Percentiles rank a stretch among this genome's conserved stretches.
Evolutionary conservation across 2,113 vertebrate genomes (phyloP).

Genomic region (Mastomys natalensis): DNA sequence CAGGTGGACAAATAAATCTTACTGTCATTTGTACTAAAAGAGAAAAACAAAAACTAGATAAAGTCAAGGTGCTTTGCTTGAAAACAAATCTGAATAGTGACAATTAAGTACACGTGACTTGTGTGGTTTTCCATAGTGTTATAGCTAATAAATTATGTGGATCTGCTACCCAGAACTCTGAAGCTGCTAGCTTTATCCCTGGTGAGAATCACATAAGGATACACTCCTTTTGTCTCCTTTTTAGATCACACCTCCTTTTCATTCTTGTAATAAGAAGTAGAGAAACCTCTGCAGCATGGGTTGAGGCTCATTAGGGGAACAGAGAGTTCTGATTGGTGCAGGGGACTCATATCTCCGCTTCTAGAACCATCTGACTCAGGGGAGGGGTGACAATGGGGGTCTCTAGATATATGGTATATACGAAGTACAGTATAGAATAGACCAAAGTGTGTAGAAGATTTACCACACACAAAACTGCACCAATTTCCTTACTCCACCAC

Average conservation of each 20-base stretch:
- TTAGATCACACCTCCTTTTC: neutral
- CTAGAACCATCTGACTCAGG: neutral
- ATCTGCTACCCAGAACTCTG: neutral
- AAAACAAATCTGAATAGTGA: neutral
- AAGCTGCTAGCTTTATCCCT: neutral
- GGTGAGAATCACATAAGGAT: neutral
- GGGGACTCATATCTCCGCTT: too few relatives aligned
- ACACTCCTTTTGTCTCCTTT: neutral
- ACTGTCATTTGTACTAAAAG: neutral
- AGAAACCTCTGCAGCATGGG: neutral
- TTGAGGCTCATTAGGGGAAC: too few relatives aligned
- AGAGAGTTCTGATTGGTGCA: neutral
- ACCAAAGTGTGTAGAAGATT: neutral
- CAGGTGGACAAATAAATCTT: neutral
- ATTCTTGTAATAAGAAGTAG: neutral
- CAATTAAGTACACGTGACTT: neutral
- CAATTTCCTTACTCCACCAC: neutral
- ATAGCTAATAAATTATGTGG: neutral
- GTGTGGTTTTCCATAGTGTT: neutral
- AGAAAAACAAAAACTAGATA: neutral
- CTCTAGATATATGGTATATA: neutral
- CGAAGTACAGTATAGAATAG: neutral
- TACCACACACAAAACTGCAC: neutral
- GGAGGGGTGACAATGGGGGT: neutral
- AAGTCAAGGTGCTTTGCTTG: neutral